These are phyloP conservation scores for Bombus superbus DNA, from an alignment of 1,140 invertebrate genomes.

Conservation along the genomic window DNA sequence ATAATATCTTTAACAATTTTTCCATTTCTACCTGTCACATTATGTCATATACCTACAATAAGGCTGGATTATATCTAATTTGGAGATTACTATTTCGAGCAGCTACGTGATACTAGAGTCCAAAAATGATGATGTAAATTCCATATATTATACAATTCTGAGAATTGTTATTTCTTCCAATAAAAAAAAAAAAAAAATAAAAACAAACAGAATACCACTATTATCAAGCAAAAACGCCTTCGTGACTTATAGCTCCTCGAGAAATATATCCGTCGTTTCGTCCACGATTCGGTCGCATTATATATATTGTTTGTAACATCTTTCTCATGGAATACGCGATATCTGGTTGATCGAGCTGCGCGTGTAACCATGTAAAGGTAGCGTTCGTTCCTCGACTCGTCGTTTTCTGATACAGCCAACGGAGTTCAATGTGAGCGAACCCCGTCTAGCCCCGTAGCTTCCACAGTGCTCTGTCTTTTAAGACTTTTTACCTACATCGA, in stretches of 20 bases:
- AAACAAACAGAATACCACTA: too few species aligned
- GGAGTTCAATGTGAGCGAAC: slow-evolving; percentile 23
- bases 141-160: too few species aligned
- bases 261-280: neutral
- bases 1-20: neutral
- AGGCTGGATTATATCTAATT: neutral
- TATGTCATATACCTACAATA: neutral
- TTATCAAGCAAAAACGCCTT: too few species aligned
- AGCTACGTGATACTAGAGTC: neutral
- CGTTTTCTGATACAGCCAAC: slow-evolving; percentile 53
- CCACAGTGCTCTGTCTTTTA: slow-evolving; percentile 29
- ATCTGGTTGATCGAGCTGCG: neutral
- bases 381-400: slow-evolving; percentile 25
- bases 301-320: neutral
- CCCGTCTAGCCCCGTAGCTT: neutral
- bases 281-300: neutral
- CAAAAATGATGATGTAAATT: too few species aligned
- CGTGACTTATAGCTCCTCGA: neutral
- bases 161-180: too few species aligned
- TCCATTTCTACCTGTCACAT: too few species aligned
- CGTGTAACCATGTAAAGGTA: slow-evolving; percentile 42
- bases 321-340: neutral
- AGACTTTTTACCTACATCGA: slow-evolving; percentile 56
- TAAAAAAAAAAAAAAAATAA: too few species aligned
- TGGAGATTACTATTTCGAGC: neutral